Evolutionary conservation across 2,797 vertebrate species (phyloP), one percentile per base, ranked within the genome.

Genomic region (Aphelocoma californica): DNA sequence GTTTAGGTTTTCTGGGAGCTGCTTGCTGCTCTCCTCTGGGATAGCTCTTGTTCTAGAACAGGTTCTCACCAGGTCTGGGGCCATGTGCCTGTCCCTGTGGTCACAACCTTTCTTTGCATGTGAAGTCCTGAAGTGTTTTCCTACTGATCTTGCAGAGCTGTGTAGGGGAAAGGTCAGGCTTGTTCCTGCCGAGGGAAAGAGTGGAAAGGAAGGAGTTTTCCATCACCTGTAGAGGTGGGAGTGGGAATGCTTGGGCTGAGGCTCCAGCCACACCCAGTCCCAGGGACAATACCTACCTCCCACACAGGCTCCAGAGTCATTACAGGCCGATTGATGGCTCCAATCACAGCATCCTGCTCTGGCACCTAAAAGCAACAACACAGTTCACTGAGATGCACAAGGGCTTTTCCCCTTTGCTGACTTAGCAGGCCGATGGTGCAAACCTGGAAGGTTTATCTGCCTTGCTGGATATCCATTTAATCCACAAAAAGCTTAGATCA

Each of bases 221-320:
- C 73, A 73, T 77, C 79, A 84, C 77, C 87, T 74, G 88, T 66
- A 24, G 69, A 93, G 60, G 78, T 91, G 70, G 89, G 94, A 93
- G 65, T 72, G 77, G 84, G 90, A 96, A 85, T 1, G 14, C 32
- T 88, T 23, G 1, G 5, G 32, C 65, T 77, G 90, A 80, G 42
- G 50, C 73, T 86, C n/a, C 75, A 66, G 64, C 42, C 87, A 4
- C 93, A 94, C 95, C 93, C 92, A 74, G 42, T 86, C 60, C 75
- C 50, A 31, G 60, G 93, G 69, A 78, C 67, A 44, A 38, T 18
- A 5, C 64, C 86, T 95, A 5, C 64, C 86, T 95, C 88, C 96
- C 90, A 96, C 94, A 0, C 86, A 56, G 70, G 32, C 90, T 86
- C 78, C 40, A 20, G 58, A 81, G 86, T 66, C 87, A 69, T 75